Evolutionary conservation across 2,797 vertebrate genomes (phyloP).

Genomic region (Arremon aurantiirostris): DNA sequence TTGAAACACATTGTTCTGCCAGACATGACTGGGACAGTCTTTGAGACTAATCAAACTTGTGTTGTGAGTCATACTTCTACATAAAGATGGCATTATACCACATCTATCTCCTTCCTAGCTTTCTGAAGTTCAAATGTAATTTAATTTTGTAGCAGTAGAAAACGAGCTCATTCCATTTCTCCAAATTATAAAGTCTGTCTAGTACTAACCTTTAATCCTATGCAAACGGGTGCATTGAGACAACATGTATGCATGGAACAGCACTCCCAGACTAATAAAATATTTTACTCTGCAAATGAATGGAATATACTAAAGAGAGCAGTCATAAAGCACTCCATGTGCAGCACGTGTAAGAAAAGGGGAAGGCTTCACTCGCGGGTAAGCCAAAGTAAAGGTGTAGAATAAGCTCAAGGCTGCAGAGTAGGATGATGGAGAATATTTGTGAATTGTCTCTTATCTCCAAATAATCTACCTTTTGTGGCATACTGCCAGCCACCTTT

Average conservation of each 20-base stretch:
- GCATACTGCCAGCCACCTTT: not conserved
- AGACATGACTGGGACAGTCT: not conserved
- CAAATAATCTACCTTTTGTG: not conserved
- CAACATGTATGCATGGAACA: not conserved
- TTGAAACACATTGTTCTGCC: not conserved
- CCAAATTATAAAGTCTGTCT: not conserved
- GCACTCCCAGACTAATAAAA: not conserved
- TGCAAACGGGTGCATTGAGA: not conserved
- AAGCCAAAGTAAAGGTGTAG: not conserved
- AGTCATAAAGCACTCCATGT: not conserved
- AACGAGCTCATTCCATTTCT: not conserved
- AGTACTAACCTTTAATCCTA: not conserved
- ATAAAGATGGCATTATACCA: not conserved
- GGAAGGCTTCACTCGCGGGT: not conserved
- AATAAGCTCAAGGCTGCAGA: not conserved
- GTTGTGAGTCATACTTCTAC: not conserved
- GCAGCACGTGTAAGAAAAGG: not conserved
- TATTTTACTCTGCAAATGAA: not conserved
- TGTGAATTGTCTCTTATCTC: not conserved
- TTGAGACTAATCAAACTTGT: not conserved
- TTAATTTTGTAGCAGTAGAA: not conserved
- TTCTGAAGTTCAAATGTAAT: not conserved
- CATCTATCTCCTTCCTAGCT: not conserved
- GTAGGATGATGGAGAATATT: not conserved
- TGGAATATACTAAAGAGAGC: not conserved